A percentile compares a stretch with the other conserved stretches of the same genome.
phyloP scores from a whole-genome alignment of 92 coral and sea anemone genomes.

The Siderastrea siderea region DNA sequence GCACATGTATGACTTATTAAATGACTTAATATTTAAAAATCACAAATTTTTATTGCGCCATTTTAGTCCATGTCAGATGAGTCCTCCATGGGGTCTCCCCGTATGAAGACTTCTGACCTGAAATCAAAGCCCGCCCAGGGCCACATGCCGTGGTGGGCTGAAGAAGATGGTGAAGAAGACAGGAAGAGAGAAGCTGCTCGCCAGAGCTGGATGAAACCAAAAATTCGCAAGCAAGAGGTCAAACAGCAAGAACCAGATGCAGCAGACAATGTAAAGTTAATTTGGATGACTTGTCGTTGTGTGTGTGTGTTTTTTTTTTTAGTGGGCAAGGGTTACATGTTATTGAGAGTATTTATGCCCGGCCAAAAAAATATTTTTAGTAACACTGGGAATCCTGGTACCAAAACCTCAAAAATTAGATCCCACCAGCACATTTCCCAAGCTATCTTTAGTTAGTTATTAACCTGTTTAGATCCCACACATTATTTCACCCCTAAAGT shows the following conservation, averaged over 20 bases:
- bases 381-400: no score
- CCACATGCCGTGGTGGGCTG: slow-evolving; percentile 82
- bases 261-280: neutral
- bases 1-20: neutral
- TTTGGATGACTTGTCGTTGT: neutral
- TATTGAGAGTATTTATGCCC: no score
- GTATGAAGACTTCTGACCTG: slow-evolving; percentile 79
- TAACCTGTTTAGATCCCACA: no score
- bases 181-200: slow-evolving; percentile 65
- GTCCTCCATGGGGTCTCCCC: slow-evolving; percentile 88
- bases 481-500: no score
- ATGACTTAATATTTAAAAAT: neutral
- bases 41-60: neutral
- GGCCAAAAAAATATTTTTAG: no score
- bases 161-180: slow-evolving; percentile 84
- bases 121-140: slow-evolving; percentile 38
- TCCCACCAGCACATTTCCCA: no score
- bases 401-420: no score
- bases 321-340: no score
- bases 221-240: slow-evolving; percentile 31
- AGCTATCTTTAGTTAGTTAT: no score
- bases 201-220: slow-evolving; percentile 83
- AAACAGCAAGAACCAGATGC: slow-evolving; percentile 29
- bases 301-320: no score
- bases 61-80: slow-evolving; percentile 96